Base-by-base conservation (phyloP, 1,140 invertebrate species). In the Drosophila elegans region DNA sequence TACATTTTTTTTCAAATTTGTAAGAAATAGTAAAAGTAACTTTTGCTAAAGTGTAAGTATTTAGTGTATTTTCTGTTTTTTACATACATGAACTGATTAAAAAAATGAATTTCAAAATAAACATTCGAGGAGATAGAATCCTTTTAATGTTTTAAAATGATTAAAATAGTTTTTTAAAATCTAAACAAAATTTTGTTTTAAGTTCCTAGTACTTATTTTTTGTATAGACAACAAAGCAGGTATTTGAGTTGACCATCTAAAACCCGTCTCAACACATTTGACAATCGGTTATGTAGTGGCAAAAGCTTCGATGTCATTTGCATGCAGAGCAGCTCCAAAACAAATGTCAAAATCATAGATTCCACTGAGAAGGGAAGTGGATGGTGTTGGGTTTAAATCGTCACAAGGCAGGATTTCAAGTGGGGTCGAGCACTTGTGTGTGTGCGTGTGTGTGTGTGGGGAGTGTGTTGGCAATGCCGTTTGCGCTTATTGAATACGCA, bases 281-380 rank as follows among this genome's bases (percentile, higher is more conserved):
- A 41, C 67, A 81, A 64, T 78, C 74, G 55, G 51, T 75, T 79
- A 55, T 67, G 71, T 71, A 52, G 55, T 83, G 80, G 64, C 73
- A 66, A 72, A 59, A 61, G 61, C 66, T 62, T 66, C 32, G 36
- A 61, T 78, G 83, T 82, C 83, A 86, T 88, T 86, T 86, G 82
- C 82, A 86, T 86, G 83, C 83, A 82, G 49, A 82, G 71, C 54
- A 63, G 56, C 63, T 74, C 44, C 52, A 88, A 88, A 86, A 86
- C 82, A 86, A 86, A 82, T 86, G 83, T 86, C 82, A 88, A 82
- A 88, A 86, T 86, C 82, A 86, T 86, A 83, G 82, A 86, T 83
- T 73, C 69, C 45, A 86, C 56, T 46, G 57, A 53, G 42, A 27
- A 12, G 25, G 49, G 29, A 41, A 4, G 12, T 34, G 25, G 13